Evolutionary conservation across 2,797 vertebrate species (phyloP).

Genomic region (Esox lucius): DNA sequence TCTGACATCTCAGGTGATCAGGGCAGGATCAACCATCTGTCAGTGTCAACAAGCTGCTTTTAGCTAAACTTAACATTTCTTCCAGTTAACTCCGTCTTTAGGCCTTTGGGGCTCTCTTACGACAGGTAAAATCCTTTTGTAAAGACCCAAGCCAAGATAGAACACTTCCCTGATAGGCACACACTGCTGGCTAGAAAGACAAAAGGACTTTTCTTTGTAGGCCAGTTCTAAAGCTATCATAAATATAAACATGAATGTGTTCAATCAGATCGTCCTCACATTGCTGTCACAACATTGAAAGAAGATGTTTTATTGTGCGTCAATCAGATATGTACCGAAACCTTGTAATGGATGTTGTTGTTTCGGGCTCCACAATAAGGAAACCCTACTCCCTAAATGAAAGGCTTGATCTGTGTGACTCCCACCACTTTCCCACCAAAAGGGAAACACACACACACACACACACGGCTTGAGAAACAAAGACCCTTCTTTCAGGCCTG

Average conservation of each 20-base stretch:
- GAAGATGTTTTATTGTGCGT: neutral
- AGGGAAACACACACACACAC: constrained; percentile 28
- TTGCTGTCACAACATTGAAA: neutral
- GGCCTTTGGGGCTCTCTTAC: constrained; percentile 15
- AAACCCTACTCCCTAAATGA: constrained; percentile 33
- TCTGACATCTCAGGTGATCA: constrained; percentile 24
- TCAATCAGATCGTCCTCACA: neutral
- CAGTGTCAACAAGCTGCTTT: constrained; percentile 22
- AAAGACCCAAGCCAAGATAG: constrained; percentile 14
- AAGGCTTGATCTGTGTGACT: constrained; percentile 15
- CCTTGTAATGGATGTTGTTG: neutral
- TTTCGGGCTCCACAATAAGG: neutral
- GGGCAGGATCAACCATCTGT: constrained; percentile 45
- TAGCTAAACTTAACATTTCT: constrained; percentile 7
- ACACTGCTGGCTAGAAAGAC: constrained; percentile 21
- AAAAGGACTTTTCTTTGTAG: neutral
- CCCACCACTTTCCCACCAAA: constrained; percentile 28
- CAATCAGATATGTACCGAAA: neutral
- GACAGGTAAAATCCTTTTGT: constrained; percentile 21
- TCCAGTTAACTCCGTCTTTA: constrained; percentile 25
- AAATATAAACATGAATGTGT: neutral
- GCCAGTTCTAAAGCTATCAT: neutral
- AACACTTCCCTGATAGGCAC: constrained; percentile 21
- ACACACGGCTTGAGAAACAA: constrained; percentile 33
- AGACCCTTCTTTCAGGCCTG: constrained; percentile 29